phyloP scores from a whole-genome alignment of 2,113 vertebrate genomes.

The Percopsis transmontana region DNA sequence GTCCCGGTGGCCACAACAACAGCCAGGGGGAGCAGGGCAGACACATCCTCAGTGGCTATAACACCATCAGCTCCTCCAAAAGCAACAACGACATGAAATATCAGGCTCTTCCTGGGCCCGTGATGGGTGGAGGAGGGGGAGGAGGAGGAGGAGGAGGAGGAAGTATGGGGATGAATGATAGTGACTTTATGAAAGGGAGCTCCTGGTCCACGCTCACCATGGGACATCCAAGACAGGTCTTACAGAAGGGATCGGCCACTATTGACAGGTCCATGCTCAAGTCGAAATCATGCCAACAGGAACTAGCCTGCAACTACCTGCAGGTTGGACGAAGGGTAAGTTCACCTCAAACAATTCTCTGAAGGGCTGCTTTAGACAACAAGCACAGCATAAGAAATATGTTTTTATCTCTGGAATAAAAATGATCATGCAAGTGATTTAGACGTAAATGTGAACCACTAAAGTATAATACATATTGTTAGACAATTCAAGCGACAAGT shows the following conservation, averaged over 20 bases:
- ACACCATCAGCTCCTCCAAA: conserved; percentile 94
- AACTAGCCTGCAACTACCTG: conserved; percentile 93
- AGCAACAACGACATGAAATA: conserved; percentile 86
- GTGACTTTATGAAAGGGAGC: conserved; percentile 90
- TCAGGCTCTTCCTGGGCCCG: conserved; percentile 74
- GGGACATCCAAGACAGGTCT: conserved; percentile 90
- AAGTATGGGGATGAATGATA: conserved; percentile 73
- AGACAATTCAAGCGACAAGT: no score
- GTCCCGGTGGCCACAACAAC: conserved; percentile 73
- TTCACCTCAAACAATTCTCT: conserved; percentile 10
- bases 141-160: conserved; percentile 31
- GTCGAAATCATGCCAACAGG: conserved; percentile 97
- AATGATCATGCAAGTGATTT: no score
- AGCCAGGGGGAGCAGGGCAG: conserved; percentile 79
- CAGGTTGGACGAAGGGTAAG: conserved; percentile 86
- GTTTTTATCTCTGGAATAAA: neutral
- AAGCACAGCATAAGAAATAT: neutral
- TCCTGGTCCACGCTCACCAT: conserved; percentile 96
- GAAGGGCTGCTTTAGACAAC: neutral
- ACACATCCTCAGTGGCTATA: conserved; percentile 95
- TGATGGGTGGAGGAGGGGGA: conserved; percentile 37
- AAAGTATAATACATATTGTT: no score
- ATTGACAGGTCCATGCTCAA: conserved; percentile 95
- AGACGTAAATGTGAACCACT: no score
- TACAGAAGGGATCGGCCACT: conserved; percentile 93